Percentiles rank a stretch among this genome's conserved stretches.
These are phyloP conservation scores for Phrynocephalus versicolor DNA, from an alignment of 2,113 vertebrate genomes.

Conservation along the genomic window DNA sequence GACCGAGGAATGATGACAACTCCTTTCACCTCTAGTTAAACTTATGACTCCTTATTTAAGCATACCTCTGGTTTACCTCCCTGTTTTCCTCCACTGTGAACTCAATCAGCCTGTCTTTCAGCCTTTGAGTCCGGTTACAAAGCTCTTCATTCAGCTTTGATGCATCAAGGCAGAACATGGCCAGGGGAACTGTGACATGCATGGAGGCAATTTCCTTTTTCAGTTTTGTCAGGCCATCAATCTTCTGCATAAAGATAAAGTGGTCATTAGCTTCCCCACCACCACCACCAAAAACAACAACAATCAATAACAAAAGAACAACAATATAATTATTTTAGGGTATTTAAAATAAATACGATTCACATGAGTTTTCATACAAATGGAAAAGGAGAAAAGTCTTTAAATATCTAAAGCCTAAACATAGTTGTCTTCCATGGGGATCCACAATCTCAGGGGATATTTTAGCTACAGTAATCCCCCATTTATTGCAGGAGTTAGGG, in stretches of 20 bases:
- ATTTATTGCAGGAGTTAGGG: no score
- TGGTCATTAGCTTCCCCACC: neutral
- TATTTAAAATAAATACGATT: no score
- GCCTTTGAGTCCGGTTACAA: conserved; percentile 74
- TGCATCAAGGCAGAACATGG: conserved; percentile 88
- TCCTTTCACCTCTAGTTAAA: neutral
- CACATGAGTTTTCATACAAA: neutral
- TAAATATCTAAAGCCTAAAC: neutral
- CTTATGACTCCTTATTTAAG: neutral
- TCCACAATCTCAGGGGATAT: neutral
- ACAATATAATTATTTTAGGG: neutral
- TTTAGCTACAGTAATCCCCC: no score
- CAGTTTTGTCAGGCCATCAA: conserved; percentile 75
- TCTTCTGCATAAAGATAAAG: conserved; percentile 74
- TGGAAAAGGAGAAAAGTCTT: neutral
- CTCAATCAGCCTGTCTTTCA: conserved; percentile 79
- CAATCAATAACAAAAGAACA: neutral
- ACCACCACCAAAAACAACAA: no score
- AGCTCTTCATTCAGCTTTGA: conserved; percentile 81
- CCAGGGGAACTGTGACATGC: conserved; percentile 81
- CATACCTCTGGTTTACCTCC: conserved; percentile 81
- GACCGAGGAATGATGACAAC: no score
- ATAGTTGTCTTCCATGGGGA: neutral
- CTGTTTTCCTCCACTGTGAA: conserved; percentile 84
- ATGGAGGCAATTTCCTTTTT: conserved; percentile 82